Evolutionary conservation across 2,888 invertebrate species (phyloP).

Genomic region (Subacronicta megacephala): DNA sequence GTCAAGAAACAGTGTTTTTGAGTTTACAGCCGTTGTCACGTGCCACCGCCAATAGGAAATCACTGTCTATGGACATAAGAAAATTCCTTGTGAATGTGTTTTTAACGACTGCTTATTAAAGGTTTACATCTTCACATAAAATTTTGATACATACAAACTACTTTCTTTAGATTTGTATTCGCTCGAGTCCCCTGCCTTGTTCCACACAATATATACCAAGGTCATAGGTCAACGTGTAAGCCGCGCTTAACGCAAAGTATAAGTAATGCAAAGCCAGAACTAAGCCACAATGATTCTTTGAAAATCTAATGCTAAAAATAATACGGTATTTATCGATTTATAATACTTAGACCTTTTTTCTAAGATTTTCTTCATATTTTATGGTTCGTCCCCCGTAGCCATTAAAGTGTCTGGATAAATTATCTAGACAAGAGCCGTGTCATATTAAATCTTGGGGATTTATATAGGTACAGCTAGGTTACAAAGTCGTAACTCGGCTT

Average conservation of each 20-base stretch:
- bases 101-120: too few relatives aligned
- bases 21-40: too few relatives aligned
- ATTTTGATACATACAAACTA: neutral
- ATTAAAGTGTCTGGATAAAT: constrained; percentile 6
- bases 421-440: constrained; percentile 5
- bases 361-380: neutral
- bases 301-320: constrained; percentile 25
- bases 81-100: too few relatives aligned
- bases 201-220: constrained; percentile 55
- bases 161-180: neutral
- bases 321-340: too few relatives aligned
- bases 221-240: constrained; percentile 65
- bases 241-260: constrained; percentile 40
- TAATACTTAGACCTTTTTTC: too few relatives aligned
- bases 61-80: too few relatives aligned
- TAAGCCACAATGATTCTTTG: constrained; percentile 31
- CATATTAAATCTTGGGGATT: constrained; percentile 14
- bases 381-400: neutral
- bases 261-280: constrained; percentile 39
- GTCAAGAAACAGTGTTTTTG: too few relatives aligned
- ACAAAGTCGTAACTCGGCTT: constrained; percentile 27
- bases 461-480: constrained; percentile 30
- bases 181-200: constrained; percentile 22
- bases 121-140: too few relatives aligned
- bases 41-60: too few relatives aligned